Evolutionary conservation across 2,888 invertebrate species (phyloP), one percentile per base, ranked within the genome.

Genomic region (Chalcis sispes): DNA sequence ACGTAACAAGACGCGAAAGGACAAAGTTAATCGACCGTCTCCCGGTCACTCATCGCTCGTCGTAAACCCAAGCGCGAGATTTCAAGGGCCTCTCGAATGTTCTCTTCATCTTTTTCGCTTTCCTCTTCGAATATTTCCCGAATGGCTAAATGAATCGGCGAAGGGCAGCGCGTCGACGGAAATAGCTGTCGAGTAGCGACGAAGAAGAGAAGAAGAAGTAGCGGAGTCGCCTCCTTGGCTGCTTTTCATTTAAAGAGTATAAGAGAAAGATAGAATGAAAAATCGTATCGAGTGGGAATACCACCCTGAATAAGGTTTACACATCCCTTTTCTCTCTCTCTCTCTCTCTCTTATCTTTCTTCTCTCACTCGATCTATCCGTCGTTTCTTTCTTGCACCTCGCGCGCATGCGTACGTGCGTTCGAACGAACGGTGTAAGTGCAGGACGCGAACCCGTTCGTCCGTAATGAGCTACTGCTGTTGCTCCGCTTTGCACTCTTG

Each of bases 71-170:
- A 2, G 1, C 13, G 48, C 27, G 54, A 10, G 5, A 15, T 48
- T 32, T 50, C 27, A n/a, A 52, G 54, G 25, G 50, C n/a, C n/a
- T n/a, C n/a, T n/a, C n/a, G n/a, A n/a, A n/a, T n/a, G n/a, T n/a
- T n/a, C n/a, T n/a, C n/a, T n/a, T n/a, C n/a, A n/a, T n/a, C n/a
- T n/a, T n/a, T n/a, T n/a, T n/a, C n/a, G n/a, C 61, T 50, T 50
- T 59, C 25, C 27, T 13, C 50, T 29, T 15, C 50, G 48, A 52
- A 62, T 61, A 62, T 62, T 62, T 71, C 20, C 20, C 40, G 40
- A 62, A 71, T 54, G 36, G 52, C 61, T 61, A 71, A 52, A 71
- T 61, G 62, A 52, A 62, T 64, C 64, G 48, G 25, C 64, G 72
- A 65, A 72, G 72, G 71, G 54, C 62, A 71, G 27, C 32, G 23